These are phyloP conservation scores for Orestias chungarensis DNA, from an alignment of 2,797 vertebrate species.

Conservation along the genomic window DNA sequence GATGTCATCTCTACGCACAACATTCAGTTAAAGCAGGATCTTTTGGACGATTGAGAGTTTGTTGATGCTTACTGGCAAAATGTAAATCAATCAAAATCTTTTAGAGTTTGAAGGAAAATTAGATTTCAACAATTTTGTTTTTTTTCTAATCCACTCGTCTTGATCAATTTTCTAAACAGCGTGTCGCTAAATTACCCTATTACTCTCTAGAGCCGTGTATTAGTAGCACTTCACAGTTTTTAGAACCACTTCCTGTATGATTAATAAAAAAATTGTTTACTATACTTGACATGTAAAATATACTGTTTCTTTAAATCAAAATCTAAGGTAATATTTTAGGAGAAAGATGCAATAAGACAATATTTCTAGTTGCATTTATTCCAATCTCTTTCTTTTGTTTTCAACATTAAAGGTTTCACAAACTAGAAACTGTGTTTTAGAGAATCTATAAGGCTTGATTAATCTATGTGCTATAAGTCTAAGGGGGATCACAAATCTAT, in stretches of 20 bases:
- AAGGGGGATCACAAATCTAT: too few species aligned
- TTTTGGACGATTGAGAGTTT: conserved; percentile 28
- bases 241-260: background rate
- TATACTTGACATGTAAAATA: background rate
- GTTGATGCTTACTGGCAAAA: conserved; percentile 45
- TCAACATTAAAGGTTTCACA: too few species aligned
- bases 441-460: too few species aligned
- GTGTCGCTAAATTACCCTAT: background rate
- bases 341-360: too few species aligned
- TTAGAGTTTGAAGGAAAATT: conserved; percentile 32
- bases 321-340: too few species aligned
- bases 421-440: too few species aligned
- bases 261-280: background rate
- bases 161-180: background rate
- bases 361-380: too few species aligned
- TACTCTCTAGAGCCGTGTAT: background rate
- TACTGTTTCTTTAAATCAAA: background rate
- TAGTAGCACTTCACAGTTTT: background rate
- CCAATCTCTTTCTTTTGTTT: too few species aligned
- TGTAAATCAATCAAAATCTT: conserved; percentile 48
- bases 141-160: conserved; percentile 19
- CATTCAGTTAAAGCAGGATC: conserved; percentile 33
- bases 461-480: too few species aligned
- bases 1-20: conserved; percentile 43
- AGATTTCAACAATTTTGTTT: background rate